These are phyloP conservation scores for Dicranocentrus wangi DNA, from an alignment of 2,888 invertebrate species.

Conservation along the genomic window DNA sequence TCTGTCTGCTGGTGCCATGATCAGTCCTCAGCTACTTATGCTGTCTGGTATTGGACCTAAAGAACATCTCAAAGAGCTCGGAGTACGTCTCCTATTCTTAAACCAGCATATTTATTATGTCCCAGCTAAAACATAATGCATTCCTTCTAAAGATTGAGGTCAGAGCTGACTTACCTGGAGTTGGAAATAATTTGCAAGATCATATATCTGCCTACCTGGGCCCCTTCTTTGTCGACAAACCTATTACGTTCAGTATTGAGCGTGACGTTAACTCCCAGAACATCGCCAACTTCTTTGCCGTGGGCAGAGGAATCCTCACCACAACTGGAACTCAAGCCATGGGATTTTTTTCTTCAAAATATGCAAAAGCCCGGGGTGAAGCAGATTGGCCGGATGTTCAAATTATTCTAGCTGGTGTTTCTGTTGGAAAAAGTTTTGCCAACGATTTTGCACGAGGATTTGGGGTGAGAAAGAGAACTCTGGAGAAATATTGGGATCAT, in stretches of 20 bases:
- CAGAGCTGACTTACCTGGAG: conserved; percentile 56
- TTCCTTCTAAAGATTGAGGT: conserved; percentile 61
- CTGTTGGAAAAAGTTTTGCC: conserved; percentile 66
- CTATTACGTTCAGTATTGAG: conserved; percentile 63
- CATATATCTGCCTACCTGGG: conserved; percentile 69
- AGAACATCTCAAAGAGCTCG: conserved; percentile 32
- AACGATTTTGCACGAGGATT: conserved; percentile 69
- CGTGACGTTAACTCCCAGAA: conserved; percentile 63
- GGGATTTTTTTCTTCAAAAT: conserved; percentile 64
- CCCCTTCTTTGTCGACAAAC: conserved; percentile 69
- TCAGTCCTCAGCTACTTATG: conserved; percentile 62
- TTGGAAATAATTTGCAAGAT: conserved; percentile 66
- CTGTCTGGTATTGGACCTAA: conserved; percentile 67
- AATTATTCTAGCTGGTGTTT: conserved; percentile 62
- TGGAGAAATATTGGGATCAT: conserved; percentile 67
- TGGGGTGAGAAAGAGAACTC: conserved; percentile 55
- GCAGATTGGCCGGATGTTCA: conserved; percentile 64
- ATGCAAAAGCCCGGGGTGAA: conserved; percentile 67
- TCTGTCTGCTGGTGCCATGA: conserved; percentile 67
- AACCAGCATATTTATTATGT: no score
- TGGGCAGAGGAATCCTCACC: conserved; percentile 66
- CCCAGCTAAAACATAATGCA: no score
- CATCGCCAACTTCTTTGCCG: conserved; percentile 65
- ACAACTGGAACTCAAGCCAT: conserved; percentile 67
- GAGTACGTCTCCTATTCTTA: conserved; percentile 19